Base-by-base conservation (phyloP, 2,888 invertebrate genomes). In the Trichopoda pennipes region DNA sequence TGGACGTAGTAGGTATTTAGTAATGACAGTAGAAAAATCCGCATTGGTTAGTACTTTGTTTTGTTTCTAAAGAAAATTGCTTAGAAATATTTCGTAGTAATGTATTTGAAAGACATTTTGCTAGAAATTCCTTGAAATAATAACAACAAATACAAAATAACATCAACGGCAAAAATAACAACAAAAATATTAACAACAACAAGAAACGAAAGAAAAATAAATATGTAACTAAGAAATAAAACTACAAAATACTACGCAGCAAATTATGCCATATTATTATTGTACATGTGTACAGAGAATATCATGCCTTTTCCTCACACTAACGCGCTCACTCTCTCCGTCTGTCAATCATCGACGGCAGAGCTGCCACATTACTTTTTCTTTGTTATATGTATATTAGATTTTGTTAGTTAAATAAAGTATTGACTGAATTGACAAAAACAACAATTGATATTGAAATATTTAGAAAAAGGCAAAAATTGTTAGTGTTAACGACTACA, bases 181-280 rank as follows among this genome's bases (percentile, higher is more conserved):
- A 69, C n/a, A n/a, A n/a, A n/a, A n/a, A n/a, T n/a, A n/a, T n/a
- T n/a, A 47, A 63, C 12, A 63, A 56, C 44, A 63, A 69, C 47
- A 78, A 64, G 47, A 73, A 38, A 38, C 38, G 47, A 32, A 58
- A 44, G 9, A 70, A 64, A 82, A 66, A 72, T 72, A 82, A 68
- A 66, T 79, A 79, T 75, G 82, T 75, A 82, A 74, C 60, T 75
- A 70, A 72, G 56, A 53, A 81, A 78, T 49, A 80, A 78, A 80
- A 78, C 74, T 75, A 73, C 70, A 83, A 83, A 83, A 84, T 84
- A 84, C 83, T 84, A 84, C 84, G 84, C 84, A 84, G 84, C 84
- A 84, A 84, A 81, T 84, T 84, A 83, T 81, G 83, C 83, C 83
- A 79, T 79, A 79, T 70, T 61, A 61, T 72, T 75, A 42, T 68